Base-by-base conservation (phyloP, 2,888 invertebrate species). In the Mesodorylaimus sp. region DNA sequence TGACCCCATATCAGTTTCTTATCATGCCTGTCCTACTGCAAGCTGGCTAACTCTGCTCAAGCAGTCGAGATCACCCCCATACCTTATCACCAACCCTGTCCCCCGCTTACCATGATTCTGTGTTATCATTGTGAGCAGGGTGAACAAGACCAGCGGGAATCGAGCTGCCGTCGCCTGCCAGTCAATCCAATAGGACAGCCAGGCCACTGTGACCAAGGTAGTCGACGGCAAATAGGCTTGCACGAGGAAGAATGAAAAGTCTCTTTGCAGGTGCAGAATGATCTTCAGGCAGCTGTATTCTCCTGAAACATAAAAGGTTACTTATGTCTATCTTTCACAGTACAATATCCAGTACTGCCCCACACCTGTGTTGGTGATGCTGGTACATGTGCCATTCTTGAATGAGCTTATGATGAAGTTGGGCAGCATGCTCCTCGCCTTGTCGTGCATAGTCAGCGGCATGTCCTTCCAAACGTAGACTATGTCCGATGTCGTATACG, bases 321-420 rank as follows among this genome's bases (percentile, higher is more conserved):
- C n/a, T n/a, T n/a, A n/a, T n/a, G n/a, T n/a, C n/a, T n/a, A n/a
- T n/a, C n/a, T n/a, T n/a, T n/a, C n/a, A n/a, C n/a, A n/a, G n/a
- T n/a, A n/a, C n/a, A n/a, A n/a, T n/a, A n/a, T 32, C 10, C 7
- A 32, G 32, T 32, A 13, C n/a, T n/a, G n/a, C n/a, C n/a, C n/a
- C n/a, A n/a, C n/a, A 86, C 89, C 89, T 64, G 89, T 89, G 69
- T 87, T 88, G 53, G 89, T 89, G 74, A 83, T 86, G 73, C 87
- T 87, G 76, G 88, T 87, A 69, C 89, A 89, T 66, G 87, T 86
- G 71, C 85, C 86, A 59, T 88, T 89, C 58, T 82, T 77, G 73
- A 87, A 86, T 73, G 84, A 84, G 70, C 87, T 86, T 58, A 89
- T 75, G 38, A 86, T 87, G 72, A 89, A 89, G 63, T 88, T 79